phyloP scores from a whole-genome alignment of 2,888 invertebrate genomes.

The Clostera curtula region DNA sequence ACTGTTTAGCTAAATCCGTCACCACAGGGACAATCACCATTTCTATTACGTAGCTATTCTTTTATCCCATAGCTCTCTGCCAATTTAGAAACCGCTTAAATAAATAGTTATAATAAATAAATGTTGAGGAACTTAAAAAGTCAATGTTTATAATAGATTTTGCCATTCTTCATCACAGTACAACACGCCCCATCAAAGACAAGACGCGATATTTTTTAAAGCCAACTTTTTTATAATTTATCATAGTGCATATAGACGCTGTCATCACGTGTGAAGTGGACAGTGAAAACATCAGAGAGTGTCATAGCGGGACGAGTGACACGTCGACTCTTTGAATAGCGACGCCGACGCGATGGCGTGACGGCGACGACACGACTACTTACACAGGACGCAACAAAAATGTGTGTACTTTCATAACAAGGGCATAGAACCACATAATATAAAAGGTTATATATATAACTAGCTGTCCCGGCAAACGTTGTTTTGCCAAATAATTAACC shows the following conservation, averaged over 20 bases:
- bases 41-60: too few relatives aligned
- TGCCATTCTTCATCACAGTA: background rate
- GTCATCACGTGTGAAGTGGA: constrained; percentile 30
- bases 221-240: constrained; percentile 12
- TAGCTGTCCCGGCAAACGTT: too few relatives aligned
- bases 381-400: constrained; percentile 41
- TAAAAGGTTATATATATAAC: too few relatives aligned
- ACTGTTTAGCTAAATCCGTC: too few relatives aligned
- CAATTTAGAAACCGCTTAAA: too few relatives aligned
- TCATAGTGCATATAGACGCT: constrained; percentile 21
- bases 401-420: too few relatives aligned
- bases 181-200: background rate
- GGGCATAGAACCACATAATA: too few relatives aligned
- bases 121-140: too few relatives aligned
- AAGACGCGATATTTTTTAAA: constrained; percentile 1
- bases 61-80: too few relatives aligned
- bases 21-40: too few relatives aligned
- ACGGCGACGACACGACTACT: constrained; percentile 35
- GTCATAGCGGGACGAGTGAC: constrained; percentile 8
- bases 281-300: constrained; percentile 50
- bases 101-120: too few relatives aligned
- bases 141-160: background rate
- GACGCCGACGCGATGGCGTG: constrained; percentile 39
- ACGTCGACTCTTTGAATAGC: constrained; percentile 35
- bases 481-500: too few relatives aligned